Base-by-base conservation (phyloP, 2,888 invertebrate genomes). In the Urechis unicinctus region DNA sequence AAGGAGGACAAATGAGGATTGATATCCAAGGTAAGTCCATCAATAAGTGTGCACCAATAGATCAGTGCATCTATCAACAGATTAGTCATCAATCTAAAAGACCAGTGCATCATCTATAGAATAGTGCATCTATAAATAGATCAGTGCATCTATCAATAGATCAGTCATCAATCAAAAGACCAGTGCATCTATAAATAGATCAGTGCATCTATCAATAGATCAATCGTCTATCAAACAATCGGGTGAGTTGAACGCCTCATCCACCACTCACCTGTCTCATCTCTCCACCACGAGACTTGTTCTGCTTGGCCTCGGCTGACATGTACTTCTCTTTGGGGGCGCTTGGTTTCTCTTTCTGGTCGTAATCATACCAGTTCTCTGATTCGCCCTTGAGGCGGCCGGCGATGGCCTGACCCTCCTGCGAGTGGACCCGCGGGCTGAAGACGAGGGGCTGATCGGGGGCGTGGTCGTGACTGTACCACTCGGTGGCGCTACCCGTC, bases 351-450 rank as follows among this genome's bases (percentile, higher is more conserved):
- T 46, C 53, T 53, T 64, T 64, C n/a, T 56, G 58, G 13, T 60
- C 55, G 22, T 64, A 57, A 51, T 59, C 55, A 44, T 59, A 59
- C 58, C 65, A 66, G 24, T 55, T 44, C 21, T 57, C 59, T 2
- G 59, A 55, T 28, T 58, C 61, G 3, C 49, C 28, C 22, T 50
- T 30, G 47, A 56, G 55, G n/a, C 53, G 53, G 5, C 47, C 41
- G 44, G 64, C 64, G 49, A 56, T 61, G 13, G 50, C 51, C 6
- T 25, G 46, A 13, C 56, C 62, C 50, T 62, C 61, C 24, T 30
- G 42, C 6, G 56, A 58, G 2, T 41, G 53, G 31, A 50, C 48
- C 2, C 60, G 53, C 24, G 56, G 55, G 2, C 41, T 25, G 41
- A 22, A 24, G 3, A 44, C n/a, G 24, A 26, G 43, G 30, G 43